A percentile compares a stretch with the other conserved stretches of the same genome.
phyloP scores from a whole-genome alignment of 2,888 invertebrate genomes.

The Lobophora halterata region DNA sequence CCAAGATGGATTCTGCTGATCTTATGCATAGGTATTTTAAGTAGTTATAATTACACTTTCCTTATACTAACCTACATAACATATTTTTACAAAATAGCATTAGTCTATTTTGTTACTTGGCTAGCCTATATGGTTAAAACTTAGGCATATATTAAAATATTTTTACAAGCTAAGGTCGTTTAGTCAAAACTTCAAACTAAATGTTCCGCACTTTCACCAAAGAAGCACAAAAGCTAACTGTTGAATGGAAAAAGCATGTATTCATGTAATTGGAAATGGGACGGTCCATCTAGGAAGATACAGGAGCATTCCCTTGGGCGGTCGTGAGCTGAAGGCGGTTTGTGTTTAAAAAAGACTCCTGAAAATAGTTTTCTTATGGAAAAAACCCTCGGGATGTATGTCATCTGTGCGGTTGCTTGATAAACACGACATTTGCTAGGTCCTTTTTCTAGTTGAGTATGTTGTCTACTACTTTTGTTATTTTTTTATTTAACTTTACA shows the following conservation, averaged over 20 bases:
- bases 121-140: too few relatives aligned
- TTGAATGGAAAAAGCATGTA: slow-evolving; percentile 31
- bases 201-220: too few relatives aligned
- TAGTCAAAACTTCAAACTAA: too few relatives aligned
- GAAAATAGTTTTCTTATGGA: slow-evolving; percentile 28
- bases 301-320: slow-evolving; percentile 47
- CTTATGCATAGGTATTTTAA: slow-evolving; percentile 8
- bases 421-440: slow-evolving; percentile 12
- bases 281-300: slow-evolving; percentile 35
- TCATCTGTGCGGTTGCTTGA: slow-evolving; percentile 14
- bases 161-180: too few relatives aligned
- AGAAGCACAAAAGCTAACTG: slow-evolving; percentile 23
- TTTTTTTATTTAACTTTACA: too few relatives aligned
- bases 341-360: slow-evolving; percentile 26
- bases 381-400: slow-evolving; percentile 20
- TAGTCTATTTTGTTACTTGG: too few relatives aligned
- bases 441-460: slow-evolving; percentile 10
- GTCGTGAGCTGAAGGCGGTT: slow-evolving; percentile 26
- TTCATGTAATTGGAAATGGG: slow-evolving; percentile 34
- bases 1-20: slow-evolving; percentile 53
- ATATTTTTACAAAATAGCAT: too few relatives aligned
- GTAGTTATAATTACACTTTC: slow-evolving; percentile 2
- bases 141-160: too few relatives aligned
- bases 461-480: too few relatives aligned
- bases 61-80: too few relatives aligned